Evolutionary conservation across 2,113 vertebrate genomes (phyloP), one percentile per base, ranked within the genome.

Genomic region (Phylloscopus whistleri): DNA sequence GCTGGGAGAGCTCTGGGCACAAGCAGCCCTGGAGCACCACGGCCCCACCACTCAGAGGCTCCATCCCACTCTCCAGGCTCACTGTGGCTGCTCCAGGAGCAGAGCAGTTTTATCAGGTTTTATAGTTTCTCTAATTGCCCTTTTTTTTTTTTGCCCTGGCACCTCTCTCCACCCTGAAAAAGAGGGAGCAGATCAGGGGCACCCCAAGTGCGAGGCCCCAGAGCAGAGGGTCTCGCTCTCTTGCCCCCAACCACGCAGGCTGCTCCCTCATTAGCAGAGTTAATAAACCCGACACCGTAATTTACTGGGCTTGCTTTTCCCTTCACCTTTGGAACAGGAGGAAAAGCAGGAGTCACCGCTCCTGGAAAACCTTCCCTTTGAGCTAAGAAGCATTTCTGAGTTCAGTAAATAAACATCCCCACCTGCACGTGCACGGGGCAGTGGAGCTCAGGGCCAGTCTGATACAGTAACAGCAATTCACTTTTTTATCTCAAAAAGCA

Each of bases 371-470:
- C 67, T 39, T 84, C 23, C 8, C 52, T 80, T 39, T 41, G 46
- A 76, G 72, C 55, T 4, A 26, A 62, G 41, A 44, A 68, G 33
- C 33, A 60, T 28, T 15, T 68, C 74, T 13, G 17, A 83, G 28
- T 21, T 83, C 67, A 44, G 46, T 44, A 30, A 60, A 49, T 31
- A 90, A 53, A 73, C 51, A 51, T 13, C 43, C 37, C 52, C 41
- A 16, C 41, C 28, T 30, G 9, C n/a, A 9, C 1, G 0, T 7
- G 26, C 24, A 10, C 0, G 0, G 16, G 59, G 59, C 5, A 1
- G 5, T 1, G 11, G 37, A 59, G 59, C 80, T 43, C n/a, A 3
- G 37, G 49, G n/a, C 28, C 4, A 27, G 37, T 1, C 28, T 24
- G 51, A 41, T 11, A 16, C 27, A 7, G n/a, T 7, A 19, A 69